A percentile compares a stretch with the other conserved stretches of the same genome.
These are phyloP conservation scores for Neolamprologus tretocephalus DNA, from an alignment of 2,113 vertebrate genomes.

Conservation along the genomic window DNA sequence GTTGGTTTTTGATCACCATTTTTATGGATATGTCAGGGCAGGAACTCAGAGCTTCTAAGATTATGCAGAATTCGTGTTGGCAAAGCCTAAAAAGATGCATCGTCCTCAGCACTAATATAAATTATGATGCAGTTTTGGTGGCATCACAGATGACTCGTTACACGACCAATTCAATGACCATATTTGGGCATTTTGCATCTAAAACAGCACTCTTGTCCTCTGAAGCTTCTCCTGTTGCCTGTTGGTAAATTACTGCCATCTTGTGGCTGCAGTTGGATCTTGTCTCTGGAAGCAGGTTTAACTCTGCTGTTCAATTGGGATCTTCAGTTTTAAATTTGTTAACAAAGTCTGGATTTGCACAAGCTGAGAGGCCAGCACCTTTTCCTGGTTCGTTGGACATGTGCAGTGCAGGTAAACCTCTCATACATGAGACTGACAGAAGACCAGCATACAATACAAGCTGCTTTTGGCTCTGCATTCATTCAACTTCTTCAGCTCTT, in stretches of 20 bases:
- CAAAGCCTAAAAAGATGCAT: neutral
- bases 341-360: neutral
- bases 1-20: neutral
- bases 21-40: neutral
- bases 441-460: neutral
- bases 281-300: neutral
- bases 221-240: neutral
- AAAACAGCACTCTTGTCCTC: neutral
- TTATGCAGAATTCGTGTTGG: rapidly evolving
- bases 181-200: neutral
- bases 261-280: neutral
- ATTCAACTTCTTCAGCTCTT: neutral
- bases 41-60: neutral
- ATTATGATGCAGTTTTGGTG: neutral
- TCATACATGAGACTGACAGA: neutral
- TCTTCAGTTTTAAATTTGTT: neutral
- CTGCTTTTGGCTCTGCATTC: neutral
- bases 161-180: rapidly evolving
- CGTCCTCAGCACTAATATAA: neutral
- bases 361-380: neutral
- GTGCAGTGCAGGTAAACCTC: neutral
- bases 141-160: neutral
- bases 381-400: neutral
- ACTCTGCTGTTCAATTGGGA: neutral
- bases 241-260: neutral